phyloP scores from a whole-genome alignment of 2,113 vertebrate genomes.

The Nibea coibor region DNA sequence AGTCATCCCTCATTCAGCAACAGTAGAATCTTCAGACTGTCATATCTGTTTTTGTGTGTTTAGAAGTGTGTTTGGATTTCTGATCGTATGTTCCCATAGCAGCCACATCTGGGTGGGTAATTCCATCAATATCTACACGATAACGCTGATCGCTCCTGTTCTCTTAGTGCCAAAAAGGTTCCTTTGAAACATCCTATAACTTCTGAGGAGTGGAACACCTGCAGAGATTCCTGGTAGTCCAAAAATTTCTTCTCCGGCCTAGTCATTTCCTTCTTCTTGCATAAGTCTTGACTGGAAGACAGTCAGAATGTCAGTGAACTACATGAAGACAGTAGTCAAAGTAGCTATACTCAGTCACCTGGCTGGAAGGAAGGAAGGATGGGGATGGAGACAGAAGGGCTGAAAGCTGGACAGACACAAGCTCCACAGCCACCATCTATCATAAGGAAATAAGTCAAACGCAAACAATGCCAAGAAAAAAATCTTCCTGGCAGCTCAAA shows the following conservation, averaged over 20 bases:
- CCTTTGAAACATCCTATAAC: conserved; percentile 18
- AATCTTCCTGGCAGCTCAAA: conserved; percentile 75
- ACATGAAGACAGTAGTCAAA: conserved; percentile 24
- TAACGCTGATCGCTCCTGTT: conserved; percentile 39
- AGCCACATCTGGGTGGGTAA: conserved; percentile 1
- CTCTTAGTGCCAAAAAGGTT: conserved; percentile 79
- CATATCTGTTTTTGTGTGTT: conserved; percentile 11
- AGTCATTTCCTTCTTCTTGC: conserved; percentile 1
- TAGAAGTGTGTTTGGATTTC: not conserved
- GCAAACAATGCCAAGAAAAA: conserved; percentile 72
- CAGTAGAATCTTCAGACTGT: conserved; percentile 5
- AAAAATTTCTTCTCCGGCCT: conserved; percentile 9
- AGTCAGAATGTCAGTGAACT: conserved; percentile 21
- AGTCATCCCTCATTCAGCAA: not conserved
- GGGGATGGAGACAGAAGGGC: not conserved
- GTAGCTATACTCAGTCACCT: conserved; percentile 43
- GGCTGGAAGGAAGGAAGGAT: not conserved
- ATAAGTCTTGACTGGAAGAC: conserved; percentile 2
- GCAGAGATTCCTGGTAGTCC: conserved; percentile 1
- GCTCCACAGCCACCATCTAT: conserved; percentile 19
- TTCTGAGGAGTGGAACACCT: conserved; percentile 19
- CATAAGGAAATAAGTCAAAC: conserved; percentile 37
- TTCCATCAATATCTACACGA: conserved; percentile 11
- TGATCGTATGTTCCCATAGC: not conserved
- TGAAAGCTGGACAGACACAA: conserved; percentile 9